Evolutionary conservation across 2,888 invertebrate genomes (phyloP), one percentile per base, ranked within the genome.

Genomic region (Cetonia aurata): DNA sequence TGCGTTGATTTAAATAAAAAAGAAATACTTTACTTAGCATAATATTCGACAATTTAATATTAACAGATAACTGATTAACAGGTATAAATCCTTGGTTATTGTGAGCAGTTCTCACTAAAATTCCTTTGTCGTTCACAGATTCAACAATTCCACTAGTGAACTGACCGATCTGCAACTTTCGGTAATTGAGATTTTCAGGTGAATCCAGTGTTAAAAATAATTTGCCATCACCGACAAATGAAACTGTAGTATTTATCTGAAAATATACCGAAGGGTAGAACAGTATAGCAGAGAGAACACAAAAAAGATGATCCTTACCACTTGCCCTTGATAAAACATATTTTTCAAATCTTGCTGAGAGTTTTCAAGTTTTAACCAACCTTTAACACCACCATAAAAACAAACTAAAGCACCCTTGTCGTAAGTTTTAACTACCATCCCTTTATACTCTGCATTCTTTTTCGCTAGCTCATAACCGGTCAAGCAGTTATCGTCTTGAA

Each of bases 311-410:
- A 42, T 17, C 85, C 86, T 85, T 79, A 90, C 88, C 70, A 90
- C 87, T 83, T 91, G 89, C 56, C 92, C 92, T 3, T 86, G 71
- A 66, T 87, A 87, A 82, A 88, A 89, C 70, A 88, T 86, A 10
- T 87, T 82, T 72, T 82, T 80, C n/a, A 69, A 70, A 17, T 74
- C 72, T 12, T 66, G 62, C 37, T 78, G 74, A 4, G 74, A 70
- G 70, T 79, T 75, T 6, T 75, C 75, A 0, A 80, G 78, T 15
- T 87, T 84, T 6, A 90, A 82, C 82, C 83, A 87, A 0, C 89
- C 90, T 41, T 81, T 83, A 59, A 89, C 84, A 74, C 87, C 85
- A 75, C 86, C 87, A 82, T 89, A 91, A 84, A 91, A 92, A 57
- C 85, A 80, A 0, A 92, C 86, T 48, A 89, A 75, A 8, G 90